Evolutionary conservation across 2,797 vertebrate genomes (phyloP).

Genomic region (Malacoctenus gilli): DNA sequence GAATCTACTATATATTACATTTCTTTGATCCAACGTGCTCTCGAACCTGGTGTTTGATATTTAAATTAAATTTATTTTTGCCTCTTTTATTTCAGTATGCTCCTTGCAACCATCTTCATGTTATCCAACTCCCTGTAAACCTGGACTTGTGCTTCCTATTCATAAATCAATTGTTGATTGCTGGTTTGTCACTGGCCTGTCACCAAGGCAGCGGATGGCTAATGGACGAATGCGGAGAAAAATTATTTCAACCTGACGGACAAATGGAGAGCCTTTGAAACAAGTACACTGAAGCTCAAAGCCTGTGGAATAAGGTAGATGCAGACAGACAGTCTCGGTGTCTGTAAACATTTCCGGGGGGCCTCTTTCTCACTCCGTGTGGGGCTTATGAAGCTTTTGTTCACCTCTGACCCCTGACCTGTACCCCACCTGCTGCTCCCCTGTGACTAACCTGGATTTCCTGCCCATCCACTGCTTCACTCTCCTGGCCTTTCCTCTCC

Average conservation of each 20-base stretch:
- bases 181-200: too few species aligned
- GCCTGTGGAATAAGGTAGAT: conserved; percentile 26
- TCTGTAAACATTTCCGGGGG: conserved; percentile 30
- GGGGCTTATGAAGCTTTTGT: conserved; percentile 73
- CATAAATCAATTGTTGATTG: too few species aligned
- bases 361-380: conserved; percentile 47
- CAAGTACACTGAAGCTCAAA: conserved; percentile 11
- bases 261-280: conserved; percentile 9
- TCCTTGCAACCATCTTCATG: too few species aligned
- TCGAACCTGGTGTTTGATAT: too few species aligned
- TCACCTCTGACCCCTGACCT: conserved; percentile 65
- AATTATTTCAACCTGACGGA: too few species aligned
- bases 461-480: conserved; percentile 31
- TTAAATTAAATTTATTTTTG: too few species aligned
- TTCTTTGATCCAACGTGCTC: too few species aligned
- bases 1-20: too few species aligned
- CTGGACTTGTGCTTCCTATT: too few species aligned
- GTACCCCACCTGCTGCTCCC: conserved; percentile 62
- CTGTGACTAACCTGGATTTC: conserved; percentile 62
- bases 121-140: too few species aligned
- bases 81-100: too few species aligned
- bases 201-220: too few species aligned
- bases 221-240: conserved; percentile 30
- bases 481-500: conserved; percentile 44
- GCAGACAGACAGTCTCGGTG: conserved; percentile 35